Conservation (phyloP, 1,140 invertebrate species). For the Octopus sinensis region DNA sequence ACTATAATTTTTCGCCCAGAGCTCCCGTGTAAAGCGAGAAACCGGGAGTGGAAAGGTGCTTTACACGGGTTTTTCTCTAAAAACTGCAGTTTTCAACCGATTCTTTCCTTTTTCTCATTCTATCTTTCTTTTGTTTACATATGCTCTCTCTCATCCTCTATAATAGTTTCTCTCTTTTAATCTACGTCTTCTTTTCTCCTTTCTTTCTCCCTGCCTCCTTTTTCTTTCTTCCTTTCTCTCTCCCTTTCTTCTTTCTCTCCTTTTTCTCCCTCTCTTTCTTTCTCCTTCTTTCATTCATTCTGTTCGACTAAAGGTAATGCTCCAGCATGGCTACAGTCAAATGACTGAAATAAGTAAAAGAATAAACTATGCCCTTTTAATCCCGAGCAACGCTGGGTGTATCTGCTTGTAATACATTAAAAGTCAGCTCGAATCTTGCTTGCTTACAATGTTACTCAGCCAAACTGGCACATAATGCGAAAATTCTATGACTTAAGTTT, state of each 20-base stretch:
- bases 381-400: background rate
- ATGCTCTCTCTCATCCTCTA: slow-evolving; percentile 16
- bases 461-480: background rate
- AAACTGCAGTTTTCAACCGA: too few species aligned
- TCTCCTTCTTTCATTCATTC: slow-evolving; percentile 30
- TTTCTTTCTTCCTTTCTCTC: slow-evolving; percentile 12
- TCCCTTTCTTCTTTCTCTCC: slow-evolving; percentile 19
- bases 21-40: too few species aligned
- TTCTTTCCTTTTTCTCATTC: background rate
- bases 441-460: background rate
- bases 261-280: slow-evolving; percentile 22
- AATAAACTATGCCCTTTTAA: background rate
- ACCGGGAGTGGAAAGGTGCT: too few species aligned
- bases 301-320: background rate
- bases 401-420: background rate
- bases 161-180: slow-evolving; percentile 19
- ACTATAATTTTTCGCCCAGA: too few species aligned
- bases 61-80: too few species aligned
- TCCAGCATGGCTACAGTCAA: background rate
- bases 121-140: background rate
- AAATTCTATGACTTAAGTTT: too few species aligned
- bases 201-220: slow-evolving; percentile 15
- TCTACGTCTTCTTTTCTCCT: slow-evolving; percentile 14
- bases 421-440: background rate
- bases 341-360: background rate